A percentile compares a stretch with the other conserved stretches of the same genome.
Evolutionary conservation across 2,113 vertebrate genomes (phyloP).

Genomic region (Alces alces): DNA sequence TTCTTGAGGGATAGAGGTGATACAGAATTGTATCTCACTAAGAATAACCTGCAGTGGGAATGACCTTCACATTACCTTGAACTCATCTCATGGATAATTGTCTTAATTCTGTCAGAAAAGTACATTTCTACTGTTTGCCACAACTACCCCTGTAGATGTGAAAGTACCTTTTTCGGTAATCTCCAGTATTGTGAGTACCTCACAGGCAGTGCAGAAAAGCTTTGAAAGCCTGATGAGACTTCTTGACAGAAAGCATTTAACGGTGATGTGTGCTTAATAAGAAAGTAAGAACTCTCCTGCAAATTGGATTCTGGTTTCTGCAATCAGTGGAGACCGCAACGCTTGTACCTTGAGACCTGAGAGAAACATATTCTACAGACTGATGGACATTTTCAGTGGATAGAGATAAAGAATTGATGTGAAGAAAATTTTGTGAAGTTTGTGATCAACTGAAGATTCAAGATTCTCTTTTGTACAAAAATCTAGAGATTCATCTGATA

Average conservation of each 20-base stretch:
- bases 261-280: slow-evolving; percentile 29
- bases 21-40: neutral
- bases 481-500: neutral
- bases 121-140: neutral
- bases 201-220: neutral
- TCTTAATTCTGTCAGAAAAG: slow-evolving; percentile 30
- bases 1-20: neutral
- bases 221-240: slow-evolving; percentile 19
- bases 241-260: slow-evolving; percentile 43
- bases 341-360: neutral
- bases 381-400: neutral
- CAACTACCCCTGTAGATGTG: neutral
- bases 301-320: slow-evolving; percentile 43
- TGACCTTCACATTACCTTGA: neutral
- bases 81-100: neutral
- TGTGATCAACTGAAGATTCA: neutral
- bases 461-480: neutral
- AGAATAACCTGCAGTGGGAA: neutral
- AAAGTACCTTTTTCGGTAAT: neutral
- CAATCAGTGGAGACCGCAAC: slow-evolving; percentile 7
- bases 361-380: neutral
- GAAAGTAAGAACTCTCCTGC: neutral
- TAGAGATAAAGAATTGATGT: neutral
- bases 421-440: neutral
- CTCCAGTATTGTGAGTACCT: neutral